These are phyloP conservation scores for Drosophila tsacasi DNA, from an alignment of 1,140 invertebrate genomes.

Conservation along the genomic window DNA sequence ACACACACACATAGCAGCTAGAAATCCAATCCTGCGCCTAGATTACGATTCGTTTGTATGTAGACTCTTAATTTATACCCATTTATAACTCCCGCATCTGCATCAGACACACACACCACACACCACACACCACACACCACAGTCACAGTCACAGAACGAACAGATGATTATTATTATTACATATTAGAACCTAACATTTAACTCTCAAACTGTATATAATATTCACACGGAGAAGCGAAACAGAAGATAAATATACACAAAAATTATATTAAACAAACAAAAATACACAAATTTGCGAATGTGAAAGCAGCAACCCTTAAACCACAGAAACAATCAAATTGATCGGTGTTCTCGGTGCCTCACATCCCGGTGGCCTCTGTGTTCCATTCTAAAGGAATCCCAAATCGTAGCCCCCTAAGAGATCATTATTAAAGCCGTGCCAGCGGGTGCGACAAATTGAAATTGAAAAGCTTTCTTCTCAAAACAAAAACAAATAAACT, in stretches of 20 bases:
- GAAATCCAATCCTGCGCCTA: slow-evolving; percentile 30
- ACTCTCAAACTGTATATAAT: slow-evolving; percentile 51
- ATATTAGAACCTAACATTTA: slow-evolving; percentile 27
- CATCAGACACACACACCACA: background rate
- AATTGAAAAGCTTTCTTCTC: slow-evolving; percentile 41
- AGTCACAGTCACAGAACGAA: slow-evolving; percentile 7
- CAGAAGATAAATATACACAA: slow-evolving; percentile 38
- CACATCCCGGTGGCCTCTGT: slow-evolving; percentile 35
- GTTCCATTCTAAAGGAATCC: slow-evolving; percentile 39
- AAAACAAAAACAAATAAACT: slow-evolving; percentile 12
- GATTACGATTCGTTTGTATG: slow-evolving; percentile 28
- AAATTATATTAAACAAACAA: slow-evolving; percentile 16
- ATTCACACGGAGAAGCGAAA: slow-evolving; percentile 35
- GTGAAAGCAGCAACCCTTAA: slow-evolving; percentile 10
- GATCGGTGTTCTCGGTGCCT: slow-evolving; percentile 39
- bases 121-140: slow-evolving; percentile 4
- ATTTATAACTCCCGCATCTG: slow-evolving; percentile 20
- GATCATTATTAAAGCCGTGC: slow-evolving; percentile 6
- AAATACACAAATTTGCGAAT: slow-evolving; percentile 6
- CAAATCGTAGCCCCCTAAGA: slow-evolving; percentile 31
- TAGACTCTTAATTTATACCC: slow-evolving; percentile 28
- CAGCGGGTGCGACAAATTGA: slow-evolving; percentile 2
- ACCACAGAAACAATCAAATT: slow-evolving; percentile 47
- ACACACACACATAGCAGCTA: slow-evolving; percentile 18
- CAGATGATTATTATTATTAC: slow-evolving; percentile 22